Conservation (phyloP, 2,888 invertebrate species). For the Ypsolopha scabrella region DNA sequence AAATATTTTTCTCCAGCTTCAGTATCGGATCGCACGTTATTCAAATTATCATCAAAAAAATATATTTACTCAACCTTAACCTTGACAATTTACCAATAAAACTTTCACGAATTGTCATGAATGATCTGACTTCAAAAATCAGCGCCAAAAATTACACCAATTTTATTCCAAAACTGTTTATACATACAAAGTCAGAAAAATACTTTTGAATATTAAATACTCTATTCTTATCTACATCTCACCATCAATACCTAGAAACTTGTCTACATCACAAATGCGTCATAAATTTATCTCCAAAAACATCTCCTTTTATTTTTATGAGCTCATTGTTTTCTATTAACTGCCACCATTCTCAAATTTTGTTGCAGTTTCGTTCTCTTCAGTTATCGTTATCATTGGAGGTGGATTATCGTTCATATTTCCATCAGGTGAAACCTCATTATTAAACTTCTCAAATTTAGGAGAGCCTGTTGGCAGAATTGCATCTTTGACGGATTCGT, state of each 20-base stretch:
- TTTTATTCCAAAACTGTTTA: background rate
- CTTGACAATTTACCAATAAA: no score
- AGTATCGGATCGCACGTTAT: no score
- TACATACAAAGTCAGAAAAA: constrained; percentile 3
- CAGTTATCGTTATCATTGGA: constrained; percentile 63
- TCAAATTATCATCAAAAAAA: no score
- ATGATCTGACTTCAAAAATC: no score
- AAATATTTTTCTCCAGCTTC: no score
- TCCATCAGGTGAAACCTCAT: constrained; percentile 58
- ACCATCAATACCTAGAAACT: background rate
- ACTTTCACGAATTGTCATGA: no score
- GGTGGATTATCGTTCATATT: constrained; percentile 32
- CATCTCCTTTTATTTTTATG: background rate
- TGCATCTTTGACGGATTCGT: constrained; percentile 67
- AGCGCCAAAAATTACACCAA: background rate
- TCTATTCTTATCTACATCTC: background rate
- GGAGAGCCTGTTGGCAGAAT: constrained; percentile 64
- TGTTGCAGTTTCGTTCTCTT: constrained; percentile 46
- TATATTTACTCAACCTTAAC: no score
- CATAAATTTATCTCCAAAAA: background rate
- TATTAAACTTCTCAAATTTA: constrained; percentile 69
- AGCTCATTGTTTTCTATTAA: constrained; percentile 27
- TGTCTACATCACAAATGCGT: constrained; percentile 2
- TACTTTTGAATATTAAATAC: constrained; percentile 2
- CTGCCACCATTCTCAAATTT: constrained; percentile 41